A percentile compares a stretch with the other conserved stretches of the same genome.
These are phyloP conservation scores for Cotesia vestalis DNA, from an alignment of 1,140 invertebrate genomes.

Conservation along the genomic window DNA sequence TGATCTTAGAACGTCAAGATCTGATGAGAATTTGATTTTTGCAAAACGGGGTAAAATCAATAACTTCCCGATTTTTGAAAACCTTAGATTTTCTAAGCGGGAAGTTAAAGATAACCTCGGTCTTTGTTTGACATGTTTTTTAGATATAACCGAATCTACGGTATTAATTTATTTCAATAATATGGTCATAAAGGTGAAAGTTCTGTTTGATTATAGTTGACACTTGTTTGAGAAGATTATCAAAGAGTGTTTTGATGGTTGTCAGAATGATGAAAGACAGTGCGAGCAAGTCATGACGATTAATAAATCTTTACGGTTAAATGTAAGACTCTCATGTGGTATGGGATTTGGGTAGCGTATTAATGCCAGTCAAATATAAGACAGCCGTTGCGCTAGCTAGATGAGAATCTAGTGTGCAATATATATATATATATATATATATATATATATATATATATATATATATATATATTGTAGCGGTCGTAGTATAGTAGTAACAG, in stretches of 20 bases:
- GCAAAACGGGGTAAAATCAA: no score
- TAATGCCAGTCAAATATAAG: conserved; percentile 37
- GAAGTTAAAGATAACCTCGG: no score
- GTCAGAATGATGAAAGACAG: conserved; percentile 3
- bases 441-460: no score
- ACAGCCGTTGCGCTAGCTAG: conserved; percentile 19
- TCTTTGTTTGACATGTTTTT: no score
- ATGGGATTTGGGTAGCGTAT: conserved; percentile 32
- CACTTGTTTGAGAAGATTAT: conserved; percentile 4
- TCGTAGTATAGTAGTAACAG: conserved; percentile 1
- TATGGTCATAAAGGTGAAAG: background rate
- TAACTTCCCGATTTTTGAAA: no score
- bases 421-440: background rate
- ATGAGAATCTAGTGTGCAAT: background rate
- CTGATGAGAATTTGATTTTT: no score
- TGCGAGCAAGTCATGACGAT: conserved; percentile 5
- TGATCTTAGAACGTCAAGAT: no score
- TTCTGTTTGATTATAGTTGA: background rate
- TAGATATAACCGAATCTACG: background rate
- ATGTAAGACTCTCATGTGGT: conserved; percentile 10
- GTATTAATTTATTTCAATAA: background rate
- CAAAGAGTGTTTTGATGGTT: conserved; percentile 7
- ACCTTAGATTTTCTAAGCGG: no score
- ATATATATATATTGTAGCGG: background rate
- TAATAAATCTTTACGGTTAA: conserved; percentile 11